Percentiles rank a stretch among this genome's conserved stretches.
These are phyloP conservation scores for Monopterus albus DNA, from an alignment of 2,113 vertebrate genomes.

Conservation along the genomic window DNA sequence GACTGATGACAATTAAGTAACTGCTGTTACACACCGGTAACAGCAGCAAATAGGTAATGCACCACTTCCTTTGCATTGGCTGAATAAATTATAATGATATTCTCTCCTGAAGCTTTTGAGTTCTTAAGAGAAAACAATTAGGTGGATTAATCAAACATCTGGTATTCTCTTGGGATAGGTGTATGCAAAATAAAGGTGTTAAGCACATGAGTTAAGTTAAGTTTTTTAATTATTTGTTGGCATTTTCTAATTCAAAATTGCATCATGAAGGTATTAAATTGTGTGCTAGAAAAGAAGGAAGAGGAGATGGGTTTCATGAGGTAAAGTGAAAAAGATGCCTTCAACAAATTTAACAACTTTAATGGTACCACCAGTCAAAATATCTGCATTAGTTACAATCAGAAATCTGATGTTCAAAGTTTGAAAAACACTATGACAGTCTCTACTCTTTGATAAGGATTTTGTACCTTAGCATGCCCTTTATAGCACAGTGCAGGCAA, in stretches of 20 bases:
- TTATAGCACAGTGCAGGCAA: constrained; percentile 14
- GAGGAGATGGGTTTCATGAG: neutral
- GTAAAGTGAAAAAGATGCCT: neutral
- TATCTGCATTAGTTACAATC: neutral
- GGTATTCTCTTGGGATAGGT: constrained; percentile 23
- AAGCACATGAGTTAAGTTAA: constrained; percentile 37
- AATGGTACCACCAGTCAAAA: neutral
- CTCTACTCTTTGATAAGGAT: constrained; percentile 10
- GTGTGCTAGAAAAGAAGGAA: neutral
- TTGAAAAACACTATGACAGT: neutral
- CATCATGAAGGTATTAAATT: neutral
- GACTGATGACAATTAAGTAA: constrained; percentile 49
- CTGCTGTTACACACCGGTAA: constrained; percentile 42
- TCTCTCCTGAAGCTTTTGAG: constrained; percentile 7
- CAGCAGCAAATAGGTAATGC: constrained; percentile 26
- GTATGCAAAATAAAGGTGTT: constrained; percentile 23
- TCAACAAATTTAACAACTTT: neutral
- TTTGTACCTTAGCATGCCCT: constrained; percentile 13
- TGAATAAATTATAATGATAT: constrained; percentile 27
- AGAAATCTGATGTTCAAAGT: neutral
- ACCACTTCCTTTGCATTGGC: constrained; percentile 11
- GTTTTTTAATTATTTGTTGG: constrained; percentile 32
- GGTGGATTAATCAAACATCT: constrained; percentile 41
- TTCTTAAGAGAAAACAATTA: constrained; percentile 44
- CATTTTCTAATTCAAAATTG: neutral